Conservation (phyloP, 2,113 vertebrate species). For the Myotis lucifugus region DNA sequence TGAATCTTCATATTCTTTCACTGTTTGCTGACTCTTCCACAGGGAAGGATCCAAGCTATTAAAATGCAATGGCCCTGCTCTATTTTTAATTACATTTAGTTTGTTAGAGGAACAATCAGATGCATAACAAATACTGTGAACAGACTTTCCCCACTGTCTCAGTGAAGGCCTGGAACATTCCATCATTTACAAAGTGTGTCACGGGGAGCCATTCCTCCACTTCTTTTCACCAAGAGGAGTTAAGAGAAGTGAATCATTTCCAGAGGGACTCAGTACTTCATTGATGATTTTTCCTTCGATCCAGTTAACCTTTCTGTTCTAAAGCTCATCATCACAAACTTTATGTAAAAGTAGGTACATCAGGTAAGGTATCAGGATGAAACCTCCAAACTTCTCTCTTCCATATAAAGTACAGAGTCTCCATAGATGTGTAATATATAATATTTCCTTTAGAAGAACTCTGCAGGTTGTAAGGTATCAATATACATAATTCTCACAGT, state of each 20-base stretch:
- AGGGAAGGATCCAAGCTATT: slow-evolving; percentile 85
- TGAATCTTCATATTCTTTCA: slow-evolving; percentile 85
- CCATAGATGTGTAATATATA: neutral
- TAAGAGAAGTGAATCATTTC: slow-evolving; percentile 58
- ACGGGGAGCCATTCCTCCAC: accelerated
- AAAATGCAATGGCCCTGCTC: slow-evolving; percentile 82
- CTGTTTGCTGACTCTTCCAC: slow-evolving; percentile 85
- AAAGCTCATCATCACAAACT: slow-evolving; percentile 47
- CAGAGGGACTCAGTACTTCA: slow-evolving; percentile 27
- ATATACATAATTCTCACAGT: slow-evolving; percentile 53
- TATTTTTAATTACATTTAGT: slow-evolving; percentile 88
- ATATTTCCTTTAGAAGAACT: slow-evolving; percentile 50
- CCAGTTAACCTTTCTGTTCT: slow-evolving; percentile 62
- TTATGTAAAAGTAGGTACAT: neutral
- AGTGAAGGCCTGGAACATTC: slow-evolving; percentile 64
- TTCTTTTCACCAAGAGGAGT: slow-evolving; percentile 54
- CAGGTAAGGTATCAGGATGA: neutral
- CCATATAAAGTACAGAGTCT: neutral
- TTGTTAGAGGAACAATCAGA: slow-evolving; percentile 84
- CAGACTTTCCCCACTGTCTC: slow-evolving; percentile 57
- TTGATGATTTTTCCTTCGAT: neutral
- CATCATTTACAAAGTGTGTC: slow-evolving; percentile 4
- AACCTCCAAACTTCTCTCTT: slow-evolving; percentile 8
- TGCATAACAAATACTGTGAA: slow-evolving; percentile 80
- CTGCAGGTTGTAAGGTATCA: slow-evolving; percentile 41